Evolutionary conservation across 2,113 vertebrate genomes (phyloP).

Genomic region (Apaloderma vittatum): DNA sequence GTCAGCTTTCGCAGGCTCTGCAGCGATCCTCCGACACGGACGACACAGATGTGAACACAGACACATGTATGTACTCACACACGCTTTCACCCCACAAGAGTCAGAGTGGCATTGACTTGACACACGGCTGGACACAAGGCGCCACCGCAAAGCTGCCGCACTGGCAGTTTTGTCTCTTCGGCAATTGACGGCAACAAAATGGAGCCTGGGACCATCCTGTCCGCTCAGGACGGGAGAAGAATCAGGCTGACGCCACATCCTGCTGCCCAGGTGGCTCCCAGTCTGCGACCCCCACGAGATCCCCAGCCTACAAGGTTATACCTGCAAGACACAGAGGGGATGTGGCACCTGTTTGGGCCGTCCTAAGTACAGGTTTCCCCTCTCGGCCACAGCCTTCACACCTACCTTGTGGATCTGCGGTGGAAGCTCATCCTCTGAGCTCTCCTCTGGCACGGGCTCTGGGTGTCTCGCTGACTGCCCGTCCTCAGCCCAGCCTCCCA

Average conservation of each 20-base stretch:
- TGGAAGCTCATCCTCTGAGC: constrained; percentile 92
- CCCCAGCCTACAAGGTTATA: constrained; percentile 72
- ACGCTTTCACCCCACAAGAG: constrained; percentile 61
- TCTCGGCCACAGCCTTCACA: neutral
- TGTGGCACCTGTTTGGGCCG: neutral
- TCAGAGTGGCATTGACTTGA: constrained; percentile 38
- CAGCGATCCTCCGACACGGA: constrained; percentile 34
- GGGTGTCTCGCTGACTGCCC: constrained; percentile 84
- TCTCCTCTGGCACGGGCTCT: constrained; percentile 91
- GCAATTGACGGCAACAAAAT: constrained; percentile 24
- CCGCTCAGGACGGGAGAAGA: constrained; percentile 2
- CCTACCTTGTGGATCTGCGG: constrained; percentile 92
- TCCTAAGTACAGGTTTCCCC: neutral
- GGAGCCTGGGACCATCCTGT: neutral
- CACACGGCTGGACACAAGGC: constrained; percentile 30
- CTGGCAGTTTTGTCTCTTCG: constrained; percentile 20
- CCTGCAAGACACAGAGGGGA: constrained; percentile 68
- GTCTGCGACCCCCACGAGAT: constrained; percentile 33
- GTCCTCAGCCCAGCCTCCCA: constrained; percentile 95
- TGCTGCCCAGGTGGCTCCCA: constrained; percentile 30
- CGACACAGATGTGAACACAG: constrained; percentile 70
- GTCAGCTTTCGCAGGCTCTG: neutral
- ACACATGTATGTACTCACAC: constrained; percentile 75
- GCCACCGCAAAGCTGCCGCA: neutral
- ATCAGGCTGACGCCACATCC: constrained; percentile 20